Conservation (phyloP, 2,113 vertebrate species). For the Crotalus horridus region DNA sequence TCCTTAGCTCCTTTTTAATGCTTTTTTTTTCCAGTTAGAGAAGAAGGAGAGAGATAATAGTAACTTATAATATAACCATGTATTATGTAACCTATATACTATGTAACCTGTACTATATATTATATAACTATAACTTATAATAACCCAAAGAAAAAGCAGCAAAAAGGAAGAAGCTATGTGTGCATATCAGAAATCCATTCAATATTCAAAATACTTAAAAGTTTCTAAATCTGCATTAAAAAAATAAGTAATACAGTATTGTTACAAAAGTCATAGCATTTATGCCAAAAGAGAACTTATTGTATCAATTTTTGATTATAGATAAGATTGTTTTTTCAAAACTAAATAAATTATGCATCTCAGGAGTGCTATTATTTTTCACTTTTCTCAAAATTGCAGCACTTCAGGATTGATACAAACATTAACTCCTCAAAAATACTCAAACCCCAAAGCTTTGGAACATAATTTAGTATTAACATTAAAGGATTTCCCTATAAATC, state of each 20-base stretch:
- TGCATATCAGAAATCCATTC: not conserved
- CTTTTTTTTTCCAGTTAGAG: not conserved
- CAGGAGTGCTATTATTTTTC: not conserved
- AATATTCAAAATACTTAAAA: not conserved
- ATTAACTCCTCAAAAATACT: not conserved
- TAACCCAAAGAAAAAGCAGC: not conserved
- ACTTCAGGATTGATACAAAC: not conserved
- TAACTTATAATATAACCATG: not conserved
- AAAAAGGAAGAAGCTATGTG: not conserved
- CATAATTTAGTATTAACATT: not conserved
- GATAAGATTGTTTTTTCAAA: not conserved
- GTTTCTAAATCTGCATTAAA: not conserved
- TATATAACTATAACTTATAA: not conserved
- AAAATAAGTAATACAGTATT: not conserved
- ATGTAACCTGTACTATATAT: not conserved
- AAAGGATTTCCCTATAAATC: not conserved
- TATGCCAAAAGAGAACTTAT: not conserved
- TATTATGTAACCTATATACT: not conserved
- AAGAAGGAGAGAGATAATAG: not conserved
- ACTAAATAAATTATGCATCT: not conserved
- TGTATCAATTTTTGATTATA: not conserved
- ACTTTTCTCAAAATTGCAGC: not conserved
- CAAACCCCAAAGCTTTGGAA: not conserved
- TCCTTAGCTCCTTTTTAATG: not conserved
- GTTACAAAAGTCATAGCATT: not conserved